Evolutionary conservation across 2,113 vertebrate genomes (phyloP).

Genomic region (Tamias sibiricus): DNA sequence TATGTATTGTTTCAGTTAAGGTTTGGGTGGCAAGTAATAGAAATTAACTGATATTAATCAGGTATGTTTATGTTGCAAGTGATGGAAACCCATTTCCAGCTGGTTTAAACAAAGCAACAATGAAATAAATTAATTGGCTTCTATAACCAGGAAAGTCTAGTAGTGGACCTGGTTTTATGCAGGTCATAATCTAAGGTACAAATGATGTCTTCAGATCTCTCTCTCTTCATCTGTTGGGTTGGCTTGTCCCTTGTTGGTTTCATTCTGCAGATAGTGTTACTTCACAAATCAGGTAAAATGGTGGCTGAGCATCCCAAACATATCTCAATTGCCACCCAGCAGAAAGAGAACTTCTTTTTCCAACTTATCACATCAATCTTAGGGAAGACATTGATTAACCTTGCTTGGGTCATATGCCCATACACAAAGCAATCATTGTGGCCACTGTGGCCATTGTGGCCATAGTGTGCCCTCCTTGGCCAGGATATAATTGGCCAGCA

Average conservation of each 20-base stretch:
- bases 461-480: neutral
- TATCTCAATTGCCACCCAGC: neutral
- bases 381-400: neutral
- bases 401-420: neutral
- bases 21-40: neutral
- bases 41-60: neutral
- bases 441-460: no score
- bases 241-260: neutral
- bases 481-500: neutral
- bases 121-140: neutral
- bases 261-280: neutral
- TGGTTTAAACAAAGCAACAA: conserved; percentile 18
- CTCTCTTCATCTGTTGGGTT: neutral
- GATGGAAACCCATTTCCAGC: neutral
- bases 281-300: neutral
- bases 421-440: neutral
- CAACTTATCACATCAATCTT: neutral
- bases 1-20: neutral
- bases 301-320: neutral
- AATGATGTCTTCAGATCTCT: neutral
- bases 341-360: neutral
- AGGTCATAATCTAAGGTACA: conserved; percentile 11
- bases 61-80: neutral
- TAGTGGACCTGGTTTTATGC: neutral
- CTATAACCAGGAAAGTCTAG: neutral